Evolutionary conservation across 2,113 vertebrate genomes (phyloP).

Genomic region (Leuciscus idus): DNA sequence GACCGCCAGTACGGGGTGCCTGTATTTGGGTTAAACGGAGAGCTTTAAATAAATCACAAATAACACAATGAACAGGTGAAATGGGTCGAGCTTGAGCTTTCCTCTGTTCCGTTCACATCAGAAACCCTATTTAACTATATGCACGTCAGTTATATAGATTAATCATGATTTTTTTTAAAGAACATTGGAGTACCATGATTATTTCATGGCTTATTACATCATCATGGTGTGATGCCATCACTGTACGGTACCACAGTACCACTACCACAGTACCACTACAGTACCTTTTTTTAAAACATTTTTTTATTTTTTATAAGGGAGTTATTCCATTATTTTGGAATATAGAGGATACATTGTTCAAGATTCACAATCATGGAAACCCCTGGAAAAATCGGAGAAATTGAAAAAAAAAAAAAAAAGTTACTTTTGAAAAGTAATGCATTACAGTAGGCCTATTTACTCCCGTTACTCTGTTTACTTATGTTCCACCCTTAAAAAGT

Average conservation of each 20-base stretch:
- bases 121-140: background rate
- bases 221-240: background rate
- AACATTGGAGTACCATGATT: background rate
- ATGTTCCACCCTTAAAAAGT: too few species aligned
- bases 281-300: background rate
- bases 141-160: background rate
- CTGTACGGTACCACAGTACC: background rate
- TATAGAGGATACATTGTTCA: background rate
- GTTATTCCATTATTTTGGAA: background rate
- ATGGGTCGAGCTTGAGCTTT: background rate
- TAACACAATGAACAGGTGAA: background rate
- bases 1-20: conserved; percentile 60
- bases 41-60: background rate
- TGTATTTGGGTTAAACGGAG: conserved; percentile 59
- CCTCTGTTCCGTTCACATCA: background rate
- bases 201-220: background rate
- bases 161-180: background rate
- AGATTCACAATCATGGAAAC: background rate
- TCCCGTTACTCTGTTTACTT: too few species aligned
- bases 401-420: background rate
- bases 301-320: background rate
- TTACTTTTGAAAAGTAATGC: too few species aligned
- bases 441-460: too few species aligned
- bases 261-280: background rate
- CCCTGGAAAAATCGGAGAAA: background rate